These are phyloP conservation scores for Scaptomyza caliginosa DNA, from an alignment of 2,888 invertebrate genomes.

Conservation along the genomic window DNA sequence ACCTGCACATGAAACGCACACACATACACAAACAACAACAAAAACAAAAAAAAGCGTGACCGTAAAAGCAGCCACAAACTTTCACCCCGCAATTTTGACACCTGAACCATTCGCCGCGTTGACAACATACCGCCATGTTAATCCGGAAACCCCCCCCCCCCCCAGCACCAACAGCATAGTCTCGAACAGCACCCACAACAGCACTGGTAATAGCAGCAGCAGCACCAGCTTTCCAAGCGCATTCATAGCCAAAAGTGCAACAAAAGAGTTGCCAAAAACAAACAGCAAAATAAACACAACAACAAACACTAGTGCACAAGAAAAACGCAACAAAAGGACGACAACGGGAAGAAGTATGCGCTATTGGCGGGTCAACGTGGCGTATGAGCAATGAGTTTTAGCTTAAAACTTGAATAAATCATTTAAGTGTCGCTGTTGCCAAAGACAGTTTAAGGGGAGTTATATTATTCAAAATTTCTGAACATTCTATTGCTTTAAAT, in stretches of 20 bases:
- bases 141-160: conserved; percentile 29
- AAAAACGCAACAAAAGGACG: not conserved
- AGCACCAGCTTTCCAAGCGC: conserved; percentile 25
- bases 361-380: conserved; percentile 29
- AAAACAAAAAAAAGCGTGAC: conserved; percentile 53
- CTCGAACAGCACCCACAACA: conserved; percentile 10
- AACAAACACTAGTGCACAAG: not conserved
- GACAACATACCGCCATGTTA: conserved; percentile 65
- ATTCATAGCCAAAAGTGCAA: conserved; percentile 34
- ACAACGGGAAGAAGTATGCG: not conserved
- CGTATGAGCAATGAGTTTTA: conserved; percentile 41
- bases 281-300: conserved; percentile 32
- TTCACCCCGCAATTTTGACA: conserved; percentile 72
- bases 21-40: conserved; percentile 1
- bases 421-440: conserved; percentile 23
- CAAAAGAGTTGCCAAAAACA: conserved; percentile 56
- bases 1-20: conserved; percentile 63
- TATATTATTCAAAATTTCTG: not conserved
- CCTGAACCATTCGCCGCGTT: conserved; percentile 73
- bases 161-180: conserved; percentile 11
- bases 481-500: not conserved
- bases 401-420: conserved; percentile 20
- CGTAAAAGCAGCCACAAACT: conserved; percentile 73
- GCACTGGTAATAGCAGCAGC: not conserved
- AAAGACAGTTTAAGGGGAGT: not conserved